Conservation (phyloP, 2,797 vertebrate species). For the Gobio occitaniae region DNA sequence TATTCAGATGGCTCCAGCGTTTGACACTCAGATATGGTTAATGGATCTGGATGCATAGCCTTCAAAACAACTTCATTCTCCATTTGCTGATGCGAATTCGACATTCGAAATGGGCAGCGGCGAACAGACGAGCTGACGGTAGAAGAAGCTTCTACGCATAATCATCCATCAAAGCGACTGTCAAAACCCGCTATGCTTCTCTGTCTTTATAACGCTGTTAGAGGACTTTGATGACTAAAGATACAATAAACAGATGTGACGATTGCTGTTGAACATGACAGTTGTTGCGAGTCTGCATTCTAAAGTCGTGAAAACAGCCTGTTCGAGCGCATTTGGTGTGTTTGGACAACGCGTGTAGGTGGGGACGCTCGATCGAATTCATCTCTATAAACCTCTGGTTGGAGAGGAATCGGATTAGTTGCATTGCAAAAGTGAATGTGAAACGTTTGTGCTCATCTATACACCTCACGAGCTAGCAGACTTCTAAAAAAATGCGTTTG, state of each 20-base stretch:
- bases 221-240: conserved; percentile 42
- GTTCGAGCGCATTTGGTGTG: neutral
- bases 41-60: conserved; percentile 29
- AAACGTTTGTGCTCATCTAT: neutral
- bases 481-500: conserved; percentile 9
- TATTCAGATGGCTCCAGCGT: conserved; percentile 44
- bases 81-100: conserved; percentile 33
- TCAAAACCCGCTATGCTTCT: conserved; percentile 35
- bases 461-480: neutral
- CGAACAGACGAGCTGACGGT: conserved; percentile 38
- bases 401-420: neutral
- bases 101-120: conserved; percentile 8
- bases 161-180: conserved; percentile 39
- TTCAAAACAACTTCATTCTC: conserved; percentile 41
- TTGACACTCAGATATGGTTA: conserved; percentile 25
- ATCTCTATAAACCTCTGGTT: neutral
- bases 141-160: conserved; percentile 32
- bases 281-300: conserved; percentile 28
- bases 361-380: neutral
- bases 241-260: conserved; percentile 45
- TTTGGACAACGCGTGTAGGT: neutral
- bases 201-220: conserved; percentile 42
- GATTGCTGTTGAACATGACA: conserved; percentile 42
- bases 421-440: neutral
- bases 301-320: conserved; percentile 17